Evolutionary conservation across 2,797 vertebrate species (phyloP), one percentile per base, ranked within the genome.

Genomic region (Siniperca scherzeri): DNA sequence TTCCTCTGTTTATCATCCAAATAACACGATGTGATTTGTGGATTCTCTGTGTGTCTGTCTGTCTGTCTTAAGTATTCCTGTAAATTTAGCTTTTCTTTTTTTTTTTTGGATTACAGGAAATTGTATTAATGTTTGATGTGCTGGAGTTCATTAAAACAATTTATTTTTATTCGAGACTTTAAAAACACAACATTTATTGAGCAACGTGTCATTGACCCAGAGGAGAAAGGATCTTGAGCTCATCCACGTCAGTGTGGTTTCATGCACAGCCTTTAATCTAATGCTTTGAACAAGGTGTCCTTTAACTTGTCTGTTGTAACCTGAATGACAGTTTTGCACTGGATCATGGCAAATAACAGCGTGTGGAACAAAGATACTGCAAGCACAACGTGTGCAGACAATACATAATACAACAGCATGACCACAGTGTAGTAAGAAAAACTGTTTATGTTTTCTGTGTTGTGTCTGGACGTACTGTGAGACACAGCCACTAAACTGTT

Each of bases 361-460:
- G 13, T 50, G 66, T 52, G 56, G 36, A 84, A 70, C 61, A 87
- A 67, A 79, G 60, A 80, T 80, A 75, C 53, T 33, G 42, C n/a
- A 52, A 73, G 87, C 38, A 81, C 82, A 86, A 19, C 9, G 5
- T 73, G 74, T 90, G 70, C 84, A 92, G 81, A 91, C 80, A 74
- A 68, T 50, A 82, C 69, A 77, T 25, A 74, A 79, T 12, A 62
- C 38, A 71, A 62, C 68, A 77, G 65, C 44, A n/a, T 36, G 21
- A 36, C 52, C 13, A 25, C 53, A 70, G 57, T 25, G 60, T 3
- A 50, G 27, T 17, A 56, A 71, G 25, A 68, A 67, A 53, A 78
- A 65, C 13, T 11, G 73, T 61, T 72, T 1, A 52, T 53, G 42
- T 22, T 76, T n/a, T 74, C 30, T 53, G 13, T 81, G 81, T 88